Base-by-base conservation (phyloP, 2,797 vertebrate species). In the Antennarius maculatus region DNA sequence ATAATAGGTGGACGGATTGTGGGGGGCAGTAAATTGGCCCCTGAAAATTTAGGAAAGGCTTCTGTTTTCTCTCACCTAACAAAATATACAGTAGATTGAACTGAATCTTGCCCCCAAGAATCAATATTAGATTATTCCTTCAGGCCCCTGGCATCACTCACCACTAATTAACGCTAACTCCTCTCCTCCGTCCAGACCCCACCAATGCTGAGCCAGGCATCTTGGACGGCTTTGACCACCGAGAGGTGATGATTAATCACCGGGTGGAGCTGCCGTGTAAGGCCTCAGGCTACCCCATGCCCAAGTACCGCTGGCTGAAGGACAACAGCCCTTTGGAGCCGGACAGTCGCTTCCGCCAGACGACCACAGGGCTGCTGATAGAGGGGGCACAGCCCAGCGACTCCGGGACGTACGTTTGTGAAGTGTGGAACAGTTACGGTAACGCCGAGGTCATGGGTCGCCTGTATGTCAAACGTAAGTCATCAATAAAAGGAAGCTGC, bases 391-490 rank as follows among this genome's bases (percentile, higher is more conserved):
- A 95, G 69, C 95, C 96, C 59, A 94, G 93, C 0, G 98, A 99
- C 87, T 93, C 95, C 0, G 98, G 98, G 81, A 97, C 89, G 63
- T 99, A 99, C 0, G 95, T 96, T 41, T 99, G 98, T 10, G 98
- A 99, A 86, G 97, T 99, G 82, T 99, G 97, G 96, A 99, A 99
- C 94, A 96, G 93, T 85, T 98, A 98, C 6, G 98, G 98, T 60
- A 98, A 95, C 13, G 96, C 97, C 0, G 97, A 98, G 90, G 94
- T 97, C 83, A 91, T 97, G 82, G 98, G 98, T 13, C 93, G 77
- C n/a, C 92, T 99, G 47, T 88, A 95, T 55, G 94, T 99, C 62
- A 98, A 96, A 94, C 97, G 98, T 99, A 94, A 96, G 97, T 96
- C 17, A 45, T 68, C 49, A 46, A 8, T 56, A 11, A 54, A 46